Evolutionary conservation across 2,797 vertebrate genomes (phyloP), one percentile per base, ranked within the genome.

Genomic region (Meriones psammophilus): DNA sequence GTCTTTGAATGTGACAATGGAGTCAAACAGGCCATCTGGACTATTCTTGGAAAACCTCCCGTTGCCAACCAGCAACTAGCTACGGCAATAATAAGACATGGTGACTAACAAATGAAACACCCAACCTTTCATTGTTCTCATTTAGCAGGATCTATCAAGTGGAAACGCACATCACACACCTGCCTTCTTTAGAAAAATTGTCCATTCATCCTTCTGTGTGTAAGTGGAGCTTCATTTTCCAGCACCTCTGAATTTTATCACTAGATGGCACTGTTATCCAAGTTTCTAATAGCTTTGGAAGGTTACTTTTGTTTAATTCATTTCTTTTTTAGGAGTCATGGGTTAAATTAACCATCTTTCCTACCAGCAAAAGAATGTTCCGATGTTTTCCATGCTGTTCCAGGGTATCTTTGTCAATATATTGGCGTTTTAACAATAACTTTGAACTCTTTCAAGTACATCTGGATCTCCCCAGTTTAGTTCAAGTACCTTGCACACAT

Each of bases 231-330:
- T 24, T 58, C 46, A 20, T 88, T 79, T 26, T 10, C 66, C 50
- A 84, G 64, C 93, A 95, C 81, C 62, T 95, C 83, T 92, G 28
- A 94, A 64, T 69, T 90, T 1, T 0, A 85, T 62, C 97, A 96
- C 66, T 78, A 97, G 97, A 95, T 96, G 96, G 93, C 94, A 98
- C 56, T 83, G 39, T 96, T 96, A 50, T 80, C 89, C 36, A 97
- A 88, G n/a, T 28, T 96, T 97, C 94, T 68, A 73, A 26, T 33
- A 68, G 12, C 30, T 42, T 26, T 17, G 24, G 62, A 71, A 36
- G 2, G 10, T 39, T 17, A 79, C 50, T 26, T 95, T 80, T n/a
- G 58, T 83, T 94, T 22, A 94, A 88, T 58, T 33, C 33, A 0
- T 33, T 80, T 84, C 56, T 15, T 39, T 71, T 76, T 88, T n/a